Evolutionary conservation across 2,888 invertebrate genomes (phyloP).

Genomic region (Spodoptera littoralis): DNA sequence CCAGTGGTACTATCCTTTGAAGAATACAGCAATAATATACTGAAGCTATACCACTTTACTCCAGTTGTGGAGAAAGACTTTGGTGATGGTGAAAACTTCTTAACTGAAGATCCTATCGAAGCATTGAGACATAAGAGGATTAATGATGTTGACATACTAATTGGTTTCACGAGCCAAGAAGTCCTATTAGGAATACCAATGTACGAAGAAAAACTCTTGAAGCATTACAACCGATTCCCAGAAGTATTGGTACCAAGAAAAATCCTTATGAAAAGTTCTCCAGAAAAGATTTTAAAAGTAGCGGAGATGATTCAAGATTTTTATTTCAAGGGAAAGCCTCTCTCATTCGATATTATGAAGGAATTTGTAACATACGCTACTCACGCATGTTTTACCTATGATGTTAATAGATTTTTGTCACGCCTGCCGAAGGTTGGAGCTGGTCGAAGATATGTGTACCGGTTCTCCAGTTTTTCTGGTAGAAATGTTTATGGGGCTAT

Average conservation of each 20-base stretch:
- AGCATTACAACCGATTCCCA: slow-evolving; percentile 57
- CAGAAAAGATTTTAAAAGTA: slow-evolving; percentile 58
- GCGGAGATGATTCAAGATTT: slow-evolving; percentile 64
- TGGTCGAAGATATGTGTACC: slow-evolving; percentile 43
- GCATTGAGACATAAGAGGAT: slow-evolving; percentile 78
- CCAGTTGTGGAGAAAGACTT: slow-evolving; percentile 74
- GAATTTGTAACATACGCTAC: slow-evolving; percentile 60
- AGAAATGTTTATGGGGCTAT: slow-evolving; percentile 64
- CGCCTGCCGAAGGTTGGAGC: slow-evolving; percentile 35
- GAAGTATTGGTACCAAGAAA: slow-evolving; percentile 68
- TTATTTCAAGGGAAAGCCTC: slow-evolving; percentile 64
- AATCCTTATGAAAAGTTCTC: slow-evolving; percentile 57
- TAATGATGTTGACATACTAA: slow-evolving; percentile 89
- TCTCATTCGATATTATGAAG: slow-evolving; percentile 54
- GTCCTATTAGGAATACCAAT: slow-evolving; percentile 67
- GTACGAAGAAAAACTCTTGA: slow-evolving; percentile 35
- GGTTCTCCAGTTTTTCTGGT: slow-evolving; percentile 65
- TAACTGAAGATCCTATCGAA: slow-evolving; percentile 62
- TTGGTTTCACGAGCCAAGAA: slow-evolving; percentile 92
- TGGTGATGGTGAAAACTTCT: slow-evolving; percentile 64
- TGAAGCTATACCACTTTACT: slow-evolving; percentile 67
- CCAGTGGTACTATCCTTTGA: slow-evolving; percentile 65
- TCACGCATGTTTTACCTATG: slow-evolving; percentile 57
- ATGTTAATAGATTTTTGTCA: slow-evolving; percentile 49
- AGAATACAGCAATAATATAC: slow-evolving; percentile 52